These are phyloP conservation scores for Erythrocercus mccallii DNA, from an alignment of 2,113 vertebrate species.

Conservation along the genomic window DNA sequence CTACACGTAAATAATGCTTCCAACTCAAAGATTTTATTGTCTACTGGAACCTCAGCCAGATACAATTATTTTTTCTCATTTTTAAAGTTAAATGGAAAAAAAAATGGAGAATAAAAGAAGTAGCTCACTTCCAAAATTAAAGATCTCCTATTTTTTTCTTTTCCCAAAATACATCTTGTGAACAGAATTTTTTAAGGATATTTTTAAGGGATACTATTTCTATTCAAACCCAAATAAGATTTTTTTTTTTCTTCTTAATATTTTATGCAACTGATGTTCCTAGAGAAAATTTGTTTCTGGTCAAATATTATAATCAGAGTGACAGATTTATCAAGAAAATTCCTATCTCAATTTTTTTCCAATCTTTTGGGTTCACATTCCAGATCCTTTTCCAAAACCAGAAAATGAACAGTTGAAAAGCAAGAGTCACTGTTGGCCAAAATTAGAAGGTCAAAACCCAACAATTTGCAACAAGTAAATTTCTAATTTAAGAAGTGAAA, in stretches of 20 bases:
- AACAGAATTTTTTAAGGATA: neutral
- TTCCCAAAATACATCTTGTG: neutral
- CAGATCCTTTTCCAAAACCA: neutral
- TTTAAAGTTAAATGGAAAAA: neutral
- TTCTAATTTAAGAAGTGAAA: neutral
- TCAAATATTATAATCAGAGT: neutral
- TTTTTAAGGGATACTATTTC: neutral
- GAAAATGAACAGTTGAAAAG: neutral
- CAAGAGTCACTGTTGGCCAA: neutral
- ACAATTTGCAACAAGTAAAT: neutral
- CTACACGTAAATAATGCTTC: neutral
- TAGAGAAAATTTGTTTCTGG: neutral
- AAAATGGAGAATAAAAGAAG: neutral
- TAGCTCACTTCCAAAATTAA: neutral
- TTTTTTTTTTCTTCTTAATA: neutral
- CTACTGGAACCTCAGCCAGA: neutral
- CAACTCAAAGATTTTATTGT: neutral
- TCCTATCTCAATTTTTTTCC: neutral
- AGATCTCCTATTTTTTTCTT: neutral
- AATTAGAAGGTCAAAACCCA: neutral
- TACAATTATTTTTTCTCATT: neutral
- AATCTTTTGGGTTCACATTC: neutral
- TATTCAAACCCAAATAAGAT: neutral
- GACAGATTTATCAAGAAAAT: neutral
- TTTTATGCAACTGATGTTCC: neutral